Conservation (phyloP, 2,888 invertebrate genomes). For the Platycheirus albimanus region DNA sequence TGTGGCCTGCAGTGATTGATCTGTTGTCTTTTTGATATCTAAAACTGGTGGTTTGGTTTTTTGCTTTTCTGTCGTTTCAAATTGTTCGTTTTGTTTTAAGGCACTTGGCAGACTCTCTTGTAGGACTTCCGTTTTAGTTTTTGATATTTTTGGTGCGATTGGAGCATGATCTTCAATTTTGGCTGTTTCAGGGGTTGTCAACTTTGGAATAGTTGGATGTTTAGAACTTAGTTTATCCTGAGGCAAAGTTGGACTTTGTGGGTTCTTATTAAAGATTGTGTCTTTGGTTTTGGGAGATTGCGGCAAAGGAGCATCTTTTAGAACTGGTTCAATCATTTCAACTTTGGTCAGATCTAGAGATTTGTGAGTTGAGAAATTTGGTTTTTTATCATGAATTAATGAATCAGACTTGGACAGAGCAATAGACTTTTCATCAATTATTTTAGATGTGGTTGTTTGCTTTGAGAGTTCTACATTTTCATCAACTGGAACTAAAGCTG, state of each 20-base stretch:
- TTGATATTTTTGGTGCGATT: not conserved
- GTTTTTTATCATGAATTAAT: conserved; percentile 37
- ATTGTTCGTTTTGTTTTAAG: not conserved
- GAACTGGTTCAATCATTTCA: not conserved
- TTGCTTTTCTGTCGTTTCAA: conserved; percentile 1
- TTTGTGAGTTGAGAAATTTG: not conserved
- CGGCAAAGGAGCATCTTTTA: not conserved
- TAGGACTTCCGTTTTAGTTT: not conserved
- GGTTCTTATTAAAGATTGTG: too few species aligned
- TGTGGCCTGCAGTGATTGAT: conserved; percentile 7
- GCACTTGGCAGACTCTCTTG: not conserved
- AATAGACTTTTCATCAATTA: not conserved
- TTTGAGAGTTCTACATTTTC: too few species aligned
- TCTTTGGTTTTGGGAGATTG: not conserved
- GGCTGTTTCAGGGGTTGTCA: not conserved
- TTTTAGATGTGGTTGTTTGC: not conserved
- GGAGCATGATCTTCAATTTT: not conserved
- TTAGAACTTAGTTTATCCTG: not conserved
- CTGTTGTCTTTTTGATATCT: conserved; percentile 12
- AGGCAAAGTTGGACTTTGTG: too few species aligned
- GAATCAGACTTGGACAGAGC: not conserved
- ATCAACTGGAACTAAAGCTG: not conserved
- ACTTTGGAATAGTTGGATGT: not conserved
- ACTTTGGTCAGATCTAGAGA: not conserved
- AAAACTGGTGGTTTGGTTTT: conserved; percentile 6